These are phyloP conservation scores for Zophobas atratus DNA, from an alignment of 1,140 invertebrate species.

Conservation along the genomic window DNA sequence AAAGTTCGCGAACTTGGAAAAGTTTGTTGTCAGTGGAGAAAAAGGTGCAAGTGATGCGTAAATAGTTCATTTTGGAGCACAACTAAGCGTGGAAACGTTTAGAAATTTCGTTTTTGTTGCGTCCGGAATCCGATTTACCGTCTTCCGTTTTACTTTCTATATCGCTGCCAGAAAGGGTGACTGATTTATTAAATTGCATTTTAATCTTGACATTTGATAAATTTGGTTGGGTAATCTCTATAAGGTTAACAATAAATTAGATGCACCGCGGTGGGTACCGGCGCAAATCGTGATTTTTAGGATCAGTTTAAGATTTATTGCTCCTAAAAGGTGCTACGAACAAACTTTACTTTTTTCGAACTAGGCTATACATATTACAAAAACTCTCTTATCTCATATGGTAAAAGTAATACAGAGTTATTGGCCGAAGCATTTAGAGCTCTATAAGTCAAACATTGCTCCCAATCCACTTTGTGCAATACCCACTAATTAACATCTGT, in stretches of 20 bases:
- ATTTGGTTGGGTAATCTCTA: constrained; percentile 12
- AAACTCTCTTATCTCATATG: not conserved
- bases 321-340: too few species aligned
- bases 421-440: not conserved
- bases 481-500: not conserved
- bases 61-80: not conserved
- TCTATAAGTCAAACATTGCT: not conserved
- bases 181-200: not conserved
- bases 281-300: too few species aligned
- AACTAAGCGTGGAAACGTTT: not conserved
- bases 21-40: too few species aligned
- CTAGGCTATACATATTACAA: not conserved
- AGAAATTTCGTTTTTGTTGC: not conserved
- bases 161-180: not conserved
- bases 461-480: not conserved
- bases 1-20: too few species aligned
- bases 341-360: too few species aligned
- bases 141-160: not conserved
- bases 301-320: too few species aligned
- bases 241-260: not conserved
- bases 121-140: not conserved
- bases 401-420: not conserved
- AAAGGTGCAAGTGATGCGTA: too few species aligned
- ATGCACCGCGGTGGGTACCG: not conserved
- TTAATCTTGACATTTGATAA: constrained; percentile 24